Conservation (phyloP, 2,888 invertebrate species). For the Mythimna vitellina region DNA sequence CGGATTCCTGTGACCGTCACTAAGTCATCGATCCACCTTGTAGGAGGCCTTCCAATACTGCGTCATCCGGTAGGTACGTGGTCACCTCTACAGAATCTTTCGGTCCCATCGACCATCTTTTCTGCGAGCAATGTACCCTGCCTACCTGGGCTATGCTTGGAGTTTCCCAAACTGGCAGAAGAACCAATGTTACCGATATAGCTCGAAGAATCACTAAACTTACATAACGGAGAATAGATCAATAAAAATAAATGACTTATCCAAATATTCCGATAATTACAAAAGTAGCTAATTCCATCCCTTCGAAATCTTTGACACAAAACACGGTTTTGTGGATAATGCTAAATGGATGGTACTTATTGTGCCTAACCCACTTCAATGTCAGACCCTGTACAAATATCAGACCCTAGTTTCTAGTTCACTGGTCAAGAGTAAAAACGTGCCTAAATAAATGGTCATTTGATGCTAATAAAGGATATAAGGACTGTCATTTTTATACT, state of each 20-base stretch:
- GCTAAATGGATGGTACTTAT: conserved; percentile 29
- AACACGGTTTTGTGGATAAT: conserved; percentile 33
- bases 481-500: not conserved
- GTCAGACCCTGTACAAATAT: conserved; percentile 51
- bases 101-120: too few species aligned
- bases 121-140: too few species aligned
- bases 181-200: too few species aligned
- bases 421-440: conserved; percentile 35
- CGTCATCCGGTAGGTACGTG: too few species aligned
- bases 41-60: too few species aligned
- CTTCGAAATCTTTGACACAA: conserved; percentile 29
- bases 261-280: not conserved
- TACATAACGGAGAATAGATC: too few species aligned
- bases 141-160: too few species aligned
- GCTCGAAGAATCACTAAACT: too few species aligned
- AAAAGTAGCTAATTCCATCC: conserved; percentile 12
- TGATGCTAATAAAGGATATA: conserved; percentile 15
- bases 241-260: not conserved
- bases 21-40: too few species aligned
- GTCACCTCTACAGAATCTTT: too few species aligned
- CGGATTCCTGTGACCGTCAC: too few species aligned
- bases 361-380: conserved; percentile 50
- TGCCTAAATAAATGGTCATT: conserved; percentile 34
- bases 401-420: conserved; percentile 40
- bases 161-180: too few species aligned